Evolutionary conservation across 35 echinoderm and acorn worm genomes (phyloP).

Genomic region (Diadema setosum): DNA sequence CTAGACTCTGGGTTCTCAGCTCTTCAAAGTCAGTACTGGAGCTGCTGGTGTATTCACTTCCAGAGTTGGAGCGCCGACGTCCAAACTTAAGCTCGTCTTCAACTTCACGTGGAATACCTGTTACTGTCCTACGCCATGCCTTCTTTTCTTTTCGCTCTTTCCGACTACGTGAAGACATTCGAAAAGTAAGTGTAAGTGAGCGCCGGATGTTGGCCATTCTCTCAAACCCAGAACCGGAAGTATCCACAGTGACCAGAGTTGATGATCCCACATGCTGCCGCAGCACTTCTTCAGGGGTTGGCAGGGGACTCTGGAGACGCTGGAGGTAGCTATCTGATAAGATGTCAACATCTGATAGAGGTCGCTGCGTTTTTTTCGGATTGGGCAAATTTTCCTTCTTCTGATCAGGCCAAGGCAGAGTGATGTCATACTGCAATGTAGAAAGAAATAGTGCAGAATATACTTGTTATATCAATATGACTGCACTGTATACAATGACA

Average conservation of each 20-base stretch:
- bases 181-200: conserved; percentile 40
- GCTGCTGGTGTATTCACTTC: conserved; percentile 8
- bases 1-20: conserved; percentile 69
- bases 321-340: conserved; percentile 39
- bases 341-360: conserved; percentile 74
- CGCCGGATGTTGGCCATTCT: conserved; percentile 78
- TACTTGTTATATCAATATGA: too few species aligned
- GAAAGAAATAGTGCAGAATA: background rate
- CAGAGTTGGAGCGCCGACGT: conserved; percentile 19
- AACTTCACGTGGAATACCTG: conserved; percentile 61
- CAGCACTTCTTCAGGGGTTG: conserved; percentile 86
- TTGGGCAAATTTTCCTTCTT: conserved; percentile 47
- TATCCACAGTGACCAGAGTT: conserved; percentile 67
- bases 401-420: conserved; percentile 55
- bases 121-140: conserved; percentile 63
- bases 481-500: too few species aligned
- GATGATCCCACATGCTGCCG: conserved; percentile 57
- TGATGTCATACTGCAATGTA: conserved; percentile 25
- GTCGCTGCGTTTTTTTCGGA: conserved; percentile 49
- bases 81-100: conserved; percentile 42
- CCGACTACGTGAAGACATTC: conserved; percentile 13
- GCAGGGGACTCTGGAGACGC: conserved; percentile 62
- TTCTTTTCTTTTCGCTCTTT: conserved; percentile 42
- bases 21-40: conserved; percentile 44
- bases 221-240: conserved; percentile 78